phyloP scores from a whole-genome alignment of 2,113 vertebrate genomes.

The Cephalopholis sonnerati region DNA sequence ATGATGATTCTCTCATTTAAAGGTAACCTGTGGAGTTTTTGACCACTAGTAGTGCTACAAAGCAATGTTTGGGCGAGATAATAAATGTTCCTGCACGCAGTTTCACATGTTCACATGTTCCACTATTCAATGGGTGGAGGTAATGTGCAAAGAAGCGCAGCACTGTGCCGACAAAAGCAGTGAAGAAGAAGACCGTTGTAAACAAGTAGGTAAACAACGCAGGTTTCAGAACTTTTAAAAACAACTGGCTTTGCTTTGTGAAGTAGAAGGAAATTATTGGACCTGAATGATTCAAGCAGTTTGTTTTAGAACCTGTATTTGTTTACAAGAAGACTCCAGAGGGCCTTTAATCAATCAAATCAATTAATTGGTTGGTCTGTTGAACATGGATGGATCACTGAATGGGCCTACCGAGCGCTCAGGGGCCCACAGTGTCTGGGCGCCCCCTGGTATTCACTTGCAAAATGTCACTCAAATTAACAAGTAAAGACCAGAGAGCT shows the following conservation, averaged over 20 bases:
- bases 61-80: neutral
- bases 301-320: neutral
- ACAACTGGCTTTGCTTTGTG: neutral
- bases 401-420: too few species aligned
- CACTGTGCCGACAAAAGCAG: neutral
- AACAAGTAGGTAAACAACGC: neutral
- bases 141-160: neutral
- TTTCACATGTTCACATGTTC: too few species aligned
- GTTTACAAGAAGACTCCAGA: neutral
- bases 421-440: too few species aligned
- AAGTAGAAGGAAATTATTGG: neutral
- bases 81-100: too few species aligned
- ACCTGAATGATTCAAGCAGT: neutral
- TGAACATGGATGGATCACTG: neutral
- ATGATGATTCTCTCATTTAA: neutral
- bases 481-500: too few species aligned
- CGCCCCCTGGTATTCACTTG: too few species aligned
- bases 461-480: too few species aligned
- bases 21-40: neutral
- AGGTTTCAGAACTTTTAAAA: neutral
- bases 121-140: too few species aligned
- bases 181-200: neutral
- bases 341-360: neutral
- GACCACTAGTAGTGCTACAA: neutral
- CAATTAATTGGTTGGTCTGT: neutral